Base-by-base conservation (phyloP, 35 echinoderm and acorn worm species). In the Chiridota heheva region DNA sequence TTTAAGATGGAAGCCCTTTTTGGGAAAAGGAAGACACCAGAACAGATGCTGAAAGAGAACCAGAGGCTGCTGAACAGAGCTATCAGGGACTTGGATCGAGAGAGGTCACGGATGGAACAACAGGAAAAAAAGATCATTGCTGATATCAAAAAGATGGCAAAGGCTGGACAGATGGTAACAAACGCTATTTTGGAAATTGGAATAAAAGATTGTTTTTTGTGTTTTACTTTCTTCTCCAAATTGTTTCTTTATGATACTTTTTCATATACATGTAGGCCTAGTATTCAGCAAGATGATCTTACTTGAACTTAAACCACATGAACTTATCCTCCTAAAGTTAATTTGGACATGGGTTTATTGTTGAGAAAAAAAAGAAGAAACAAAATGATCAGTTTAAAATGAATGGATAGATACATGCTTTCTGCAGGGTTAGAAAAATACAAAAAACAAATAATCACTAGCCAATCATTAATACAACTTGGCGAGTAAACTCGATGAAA, bases 51-150 rank as follows among this genome's bases (percentile, higher is more conserved):
- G 61, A 80, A 82, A 33, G 89, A 91, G 36, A 91, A 98, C 67
- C 95, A 91, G 55, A 18, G 95, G 60, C 68, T 89, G 17, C 51
- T 98, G 40, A 98, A 88, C 42, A 68, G 77, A 69, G 90, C 95
- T 22, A 92, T 98, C 40, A 76, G 95, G 43, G 95, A 98, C 20
- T 36, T 98, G 33, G 95, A 98, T 67, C 24, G 89, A 36, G 95
- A 98, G 59, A 87, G 81, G 53, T 16, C 72, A 28, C 82, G 85
- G 37, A 84, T 98, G 86, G 95, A 98, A 67, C 77, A 85, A 47
- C 95, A 98, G 58, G 95, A 98, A 66, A 98, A 98, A 61, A 98
- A 86, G 45, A 85, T 98, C 60, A 98, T 98, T 12, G 95, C 95
- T 26, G 95, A 98, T 51, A 98, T 98, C 56, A 98, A 92, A 61